Evolutionary conservation across 2,888 invertebrate genomes (phyloP).

Genomic region (Caenorhabditis doughertyi): DNA sequence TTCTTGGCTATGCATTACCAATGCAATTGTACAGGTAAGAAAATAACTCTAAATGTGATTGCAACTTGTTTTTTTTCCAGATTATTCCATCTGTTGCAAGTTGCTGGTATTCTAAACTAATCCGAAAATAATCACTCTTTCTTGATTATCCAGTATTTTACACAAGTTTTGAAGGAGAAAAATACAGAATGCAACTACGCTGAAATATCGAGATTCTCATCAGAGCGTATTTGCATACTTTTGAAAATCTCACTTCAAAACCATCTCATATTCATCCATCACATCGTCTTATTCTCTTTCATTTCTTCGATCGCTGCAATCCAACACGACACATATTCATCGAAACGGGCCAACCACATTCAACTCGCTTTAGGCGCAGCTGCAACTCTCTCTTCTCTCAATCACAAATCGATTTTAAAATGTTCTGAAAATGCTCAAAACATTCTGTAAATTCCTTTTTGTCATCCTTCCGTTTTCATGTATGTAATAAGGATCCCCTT

Average conservation of each 20-base stretch:
- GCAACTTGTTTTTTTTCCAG: slow-evolving; percentile 67
- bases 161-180: slow-evolving; percentile 8
- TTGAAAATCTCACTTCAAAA: not conserved
- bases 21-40: slow-evolving; percentile 76
- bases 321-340: slow-evolving; percentile 34
- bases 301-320: slow-evolving; percentile 46
- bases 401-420: not conserved
- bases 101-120: slow-evolving; percentile 78
- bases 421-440: not conserved
- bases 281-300: slow-evolving; percentile 35
- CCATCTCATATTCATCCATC: slow-evolving; percentile 1
- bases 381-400: slow-evolving; percentile 19
- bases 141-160: slow-evolving; percentile 7
- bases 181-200: not conserved
- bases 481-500: slow-evolving; percentile 41
- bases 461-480: not conserved
- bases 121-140: slow-evolving; percentile 74
- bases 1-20: slow-evolving; percentile 78
- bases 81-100: slow-evolving; percentile 78
- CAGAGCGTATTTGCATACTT: not conserved
- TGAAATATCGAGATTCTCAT: too few species aligned
- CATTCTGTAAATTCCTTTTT: slow-evolving; percentile 13
- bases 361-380: slow-evolving; percentile 47
- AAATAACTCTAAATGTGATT: not conserved
- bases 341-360: slow-evolving; percentile 38